Evolutionary conservation across 2,797 vertebrate species (phyloP).

Genomic region (Phylloscopus collybita): DNA sequence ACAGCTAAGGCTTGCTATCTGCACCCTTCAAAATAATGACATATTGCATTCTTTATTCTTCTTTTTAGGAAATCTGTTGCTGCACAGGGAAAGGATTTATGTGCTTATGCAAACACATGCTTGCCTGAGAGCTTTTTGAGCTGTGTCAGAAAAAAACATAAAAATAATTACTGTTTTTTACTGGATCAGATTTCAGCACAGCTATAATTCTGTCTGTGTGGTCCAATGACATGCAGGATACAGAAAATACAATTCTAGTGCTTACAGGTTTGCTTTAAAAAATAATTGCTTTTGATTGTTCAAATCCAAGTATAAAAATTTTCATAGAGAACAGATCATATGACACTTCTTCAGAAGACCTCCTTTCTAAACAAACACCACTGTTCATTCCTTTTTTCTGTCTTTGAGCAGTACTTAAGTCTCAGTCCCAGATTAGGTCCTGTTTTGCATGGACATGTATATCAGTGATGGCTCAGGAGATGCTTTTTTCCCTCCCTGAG

Average conservation of each 20-base stretch:
- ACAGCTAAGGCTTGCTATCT: neutral
- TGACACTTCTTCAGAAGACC: neutral
- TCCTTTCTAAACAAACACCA: neutral
- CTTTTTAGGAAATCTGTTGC: neutral
- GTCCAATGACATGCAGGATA: neutral
- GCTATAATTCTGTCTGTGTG: neutral
- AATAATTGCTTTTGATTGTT: neutral
- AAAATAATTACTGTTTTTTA: neutral
- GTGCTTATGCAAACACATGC: neutral
- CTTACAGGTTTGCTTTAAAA: neutral
- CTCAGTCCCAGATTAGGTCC: neutral
- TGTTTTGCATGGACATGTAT: neutral
- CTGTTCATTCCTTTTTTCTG: accelerated
- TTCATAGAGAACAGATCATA: neutral
- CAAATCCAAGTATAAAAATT: neutral
- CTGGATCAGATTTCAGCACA: neutral
- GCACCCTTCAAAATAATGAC: neutral
- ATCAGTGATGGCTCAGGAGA: neutral
- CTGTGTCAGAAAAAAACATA: neutral
- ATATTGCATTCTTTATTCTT: neutral
- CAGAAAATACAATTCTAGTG: neutral
- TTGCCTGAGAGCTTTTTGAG: neutral
- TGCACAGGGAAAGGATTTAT: neutral
- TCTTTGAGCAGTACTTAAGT: neutral
- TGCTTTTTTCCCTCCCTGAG: neutral